Evolutionary conservation across 2,113 vertebrate genomes (phyloP).

Genomic region (Mohoua ochrocephala): DNA sequence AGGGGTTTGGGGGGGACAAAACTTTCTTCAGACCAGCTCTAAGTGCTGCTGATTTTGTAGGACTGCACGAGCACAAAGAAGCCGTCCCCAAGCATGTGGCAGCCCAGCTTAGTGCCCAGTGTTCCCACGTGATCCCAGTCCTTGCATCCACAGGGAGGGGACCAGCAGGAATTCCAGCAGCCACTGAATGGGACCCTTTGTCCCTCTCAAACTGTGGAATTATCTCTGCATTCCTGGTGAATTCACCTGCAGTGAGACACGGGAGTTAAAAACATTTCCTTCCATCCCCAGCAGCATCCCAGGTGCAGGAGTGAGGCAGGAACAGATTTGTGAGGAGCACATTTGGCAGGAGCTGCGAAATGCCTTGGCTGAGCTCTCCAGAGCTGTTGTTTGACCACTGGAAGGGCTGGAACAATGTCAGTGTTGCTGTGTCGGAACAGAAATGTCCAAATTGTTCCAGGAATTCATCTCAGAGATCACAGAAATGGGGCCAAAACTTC

Average conservation of each 20-base stretch:
- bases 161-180: neutral
- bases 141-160: neutral
- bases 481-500: neutral
- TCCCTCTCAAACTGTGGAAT: neutral
- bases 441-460: slow-evolving; percentile 8
- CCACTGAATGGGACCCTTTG: neutral
- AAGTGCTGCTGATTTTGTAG: neutral
- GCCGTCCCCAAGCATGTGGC: neutral
- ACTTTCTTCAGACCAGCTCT: neutral
- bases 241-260: neutral
- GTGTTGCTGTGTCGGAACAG: neutral
- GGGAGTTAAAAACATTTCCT: neutral
- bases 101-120: neutral
- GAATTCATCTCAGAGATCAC: neutral
- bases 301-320: neutral
- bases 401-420: neutral
- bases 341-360: slow-evolving; percentile 9
- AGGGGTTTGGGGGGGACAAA: neutral
- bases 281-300: neutral
- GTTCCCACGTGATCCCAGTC: neutral
- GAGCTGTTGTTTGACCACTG: neutral
- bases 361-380: neutral
- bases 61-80: neutral
- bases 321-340: neutral
- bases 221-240: fast-evolving